phyloP scores from a whole-genome alignment of 2,888 invertebrate species.

The Taphrorychus bicolor region DNA sequence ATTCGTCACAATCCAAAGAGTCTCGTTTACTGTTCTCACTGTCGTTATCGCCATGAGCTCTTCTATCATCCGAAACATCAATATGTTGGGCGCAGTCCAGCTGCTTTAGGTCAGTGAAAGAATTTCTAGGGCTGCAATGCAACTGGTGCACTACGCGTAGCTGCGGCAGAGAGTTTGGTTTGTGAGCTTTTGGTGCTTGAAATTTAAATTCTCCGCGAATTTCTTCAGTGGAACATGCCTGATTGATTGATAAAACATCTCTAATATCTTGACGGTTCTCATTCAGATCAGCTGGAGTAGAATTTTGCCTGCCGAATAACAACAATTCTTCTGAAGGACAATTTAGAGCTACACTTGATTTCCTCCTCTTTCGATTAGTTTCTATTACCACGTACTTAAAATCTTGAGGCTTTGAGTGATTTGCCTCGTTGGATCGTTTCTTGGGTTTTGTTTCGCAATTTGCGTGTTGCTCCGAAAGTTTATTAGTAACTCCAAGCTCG shows the following conservation, averaged over 20 bases:
- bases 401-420: background rate
- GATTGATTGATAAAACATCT: too few species aligned
- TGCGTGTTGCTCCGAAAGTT: background rate
- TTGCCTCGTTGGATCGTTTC: background rate
- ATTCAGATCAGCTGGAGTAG: background rate
- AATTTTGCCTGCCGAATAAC: background rate
- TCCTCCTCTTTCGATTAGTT: background rate
- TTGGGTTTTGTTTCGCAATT: background rate
- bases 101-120: background rate
- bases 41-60: slow-evolving; percentile 13
- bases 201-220: too few species aligned
- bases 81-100: background rate
- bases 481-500: too few species aligned
- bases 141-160: background rate
- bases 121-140: background rate
- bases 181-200: background rate
- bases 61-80: background rate
- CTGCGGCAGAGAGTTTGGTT: slow-evolving; percentile 1
- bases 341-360: background rate
- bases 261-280: too few species aligned
- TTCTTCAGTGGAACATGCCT: too few species aligned
- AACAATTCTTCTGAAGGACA: background rate
- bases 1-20: slow-evolving; percentile 80
- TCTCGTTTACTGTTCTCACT: slow-evolving; percentile 68
- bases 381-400: background rate